These are phyloP conservation scores for Orthosia incerta DNA, from an alignment of 2,888 invertebrate genomes.

Conservation along the genomic window DNA sequence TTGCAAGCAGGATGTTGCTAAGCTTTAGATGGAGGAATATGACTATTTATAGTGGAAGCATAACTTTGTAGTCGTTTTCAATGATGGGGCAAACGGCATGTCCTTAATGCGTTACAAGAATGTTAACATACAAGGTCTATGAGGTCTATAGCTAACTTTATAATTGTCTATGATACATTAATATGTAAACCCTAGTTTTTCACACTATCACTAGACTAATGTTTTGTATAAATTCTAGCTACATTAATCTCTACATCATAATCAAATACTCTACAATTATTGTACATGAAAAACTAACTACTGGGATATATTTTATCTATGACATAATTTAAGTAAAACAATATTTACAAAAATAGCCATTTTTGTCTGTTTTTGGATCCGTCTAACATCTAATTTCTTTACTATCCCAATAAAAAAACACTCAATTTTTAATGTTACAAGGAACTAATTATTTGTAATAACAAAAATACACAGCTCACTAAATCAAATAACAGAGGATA, in stretches of 20 bases:
- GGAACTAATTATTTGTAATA: constrained; percentile 76
- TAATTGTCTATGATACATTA: constrained; percentile 86
- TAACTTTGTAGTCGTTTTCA: constrained; percentile 66
- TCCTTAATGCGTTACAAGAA: constrained; percentile 74
- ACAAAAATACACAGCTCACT: constrained; percentile 74
- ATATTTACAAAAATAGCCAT: constrained; percentile 91
- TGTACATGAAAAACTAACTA: constrained; percentile 90
- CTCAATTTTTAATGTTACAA: constrained; percentile 71
- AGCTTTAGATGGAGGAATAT: constrained; percentile 58
- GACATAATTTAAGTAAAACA: constrained; percentile 89
- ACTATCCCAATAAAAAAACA: constrained; percentile 75
- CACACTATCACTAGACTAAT: constrained; percentile 85
- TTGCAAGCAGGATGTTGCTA: constrained; percentile 60
- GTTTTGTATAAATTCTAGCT: constrained; percentile 90
- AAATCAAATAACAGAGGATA: constrained; percentile 67
- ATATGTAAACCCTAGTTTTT: constrained; percentile 83
- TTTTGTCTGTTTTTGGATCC: constrained; percentile 84
- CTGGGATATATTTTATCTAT: constrained; percentile 88
- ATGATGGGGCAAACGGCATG: constrained; percentile 70
- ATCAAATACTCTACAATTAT: constrained; percentile 89
- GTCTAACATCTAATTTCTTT: constrained; percentile 77
- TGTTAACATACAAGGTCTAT: constrained; percentile 79
- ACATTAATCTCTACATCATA: constrained; percentile 82
- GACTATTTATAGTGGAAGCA: constrained; percentile 57
- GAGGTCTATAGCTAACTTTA: constrained; percentile 80